Evolutionary conservation across 2,888 invertebrate genomes (phyloP).

Genomic region (Ophraella communa): DNA sequence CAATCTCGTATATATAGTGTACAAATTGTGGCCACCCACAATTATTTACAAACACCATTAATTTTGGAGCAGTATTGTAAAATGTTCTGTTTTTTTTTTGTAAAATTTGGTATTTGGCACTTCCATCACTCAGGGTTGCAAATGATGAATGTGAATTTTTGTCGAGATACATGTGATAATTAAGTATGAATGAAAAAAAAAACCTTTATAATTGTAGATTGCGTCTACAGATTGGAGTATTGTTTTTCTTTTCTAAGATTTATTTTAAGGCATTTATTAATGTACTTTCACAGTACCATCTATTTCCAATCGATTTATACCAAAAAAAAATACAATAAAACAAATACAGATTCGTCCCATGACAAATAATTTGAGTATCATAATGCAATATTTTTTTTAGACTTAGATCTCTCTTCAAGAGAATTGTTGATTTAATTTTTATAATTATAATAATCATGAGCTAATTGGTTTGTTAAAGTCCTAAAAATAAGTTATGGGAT

Average conservation of each 20-base stretch:
- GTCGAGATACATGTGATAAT: conserved; percentile 37
- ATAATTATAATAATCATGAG: not conserved
- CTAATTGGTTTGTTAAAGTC: no score
- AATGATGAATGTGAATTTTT: conserved; percentile 32
- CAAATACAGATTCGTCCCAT: conserved; percentile 3
- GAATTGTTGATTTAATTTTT: not conserved
- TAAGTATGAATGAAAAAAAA: conserved; percentile 40
- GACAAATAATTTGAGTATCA: not conserved
- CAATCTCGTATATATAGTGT: no score
- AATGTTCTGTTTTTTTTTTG: no score
- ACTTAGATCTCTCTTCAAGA: not conserved
- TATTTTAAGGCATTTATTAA: conserved; percentile 56
- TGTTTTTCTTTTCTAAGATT: conserved; percentile 47
- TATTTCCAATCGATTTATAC: conserved; percentile 51
- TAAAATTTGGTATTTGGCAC: conserved; percentile 44
- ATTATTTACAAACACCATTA: not conserved
- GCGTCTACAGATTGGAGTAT: conserved; percentile 47
- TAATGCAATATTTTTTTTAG: not conserved
- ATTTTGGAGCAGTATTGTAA: conserved; percentile 33
- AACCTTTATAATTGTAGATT: conserved; percentile 31
- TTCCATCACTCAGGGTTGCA: conserved; percentile 54
- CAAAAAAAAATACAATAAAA: conserved; percentile 45
- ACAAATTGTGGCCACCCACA: not conserved
- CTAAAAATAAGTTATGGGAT: no score
- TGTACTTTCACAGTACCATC: conserved; percentile 50